Conservation (phyloP, 2,113 vertebrate genomes). For the Coptodon rendalli region DNA sequence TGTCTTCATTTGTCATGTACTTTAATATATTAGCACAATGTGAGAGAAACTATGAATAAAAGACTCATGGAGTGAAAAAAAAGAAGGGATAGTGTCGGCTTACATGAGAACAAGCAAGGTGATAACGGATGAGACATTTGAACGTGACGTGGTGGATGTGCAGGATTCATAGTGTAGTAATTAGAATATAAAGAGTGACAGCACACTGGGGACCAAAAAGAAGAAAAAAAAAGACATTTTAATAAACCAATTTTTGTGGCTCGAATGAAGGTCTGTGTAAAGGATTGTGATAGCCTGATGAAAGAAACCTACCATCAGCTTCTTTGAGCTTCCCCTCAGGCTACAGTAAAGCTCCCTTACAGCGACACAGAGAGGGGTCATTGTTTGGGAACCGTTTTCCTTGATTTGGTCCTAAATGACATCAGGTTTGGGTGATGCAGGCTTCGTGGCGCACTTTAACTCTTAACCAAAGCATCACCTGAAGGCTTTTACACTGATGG, state of each 20-base stretch:
- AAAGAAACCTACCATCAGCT: not conserved
- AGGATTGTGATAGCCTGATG: not conserved
- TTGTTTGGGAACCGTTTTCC: not conserved
- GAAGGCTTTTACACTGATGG: not conserved
- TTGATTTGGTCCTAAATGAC: not conserved
- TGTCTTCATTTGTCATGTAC: not conserved
- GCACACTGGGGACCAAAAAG: not conserved
- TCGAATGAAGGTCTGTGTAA: not conserved
- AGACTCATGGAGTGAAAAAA: not conserved
- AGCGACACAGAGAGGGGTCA: not conserved
- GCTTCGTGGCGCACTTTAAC: not conserved
- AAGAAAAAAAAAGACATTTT: not conserved
- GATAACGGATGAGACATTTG: not conserved
- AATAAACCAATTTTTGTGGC: not conserved
- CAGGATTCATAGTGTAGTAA: not conserved
- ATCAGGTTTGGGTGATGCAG: not conserved
- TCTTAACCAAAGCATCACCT: not conserved
- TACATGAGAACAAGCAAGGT: not conserved
- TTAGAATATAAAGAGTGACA: not conserved
- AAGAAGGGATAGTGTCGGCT: not conserved
- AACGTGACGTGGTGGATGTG: not conserved
- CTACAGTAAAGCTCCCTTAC: not conserved
- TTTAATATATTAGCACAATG: not conserved
- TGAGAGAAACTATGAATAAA: not conserved
- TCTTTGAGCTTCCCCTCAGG: not conserved